phyloP scores from a whole-genome alignment of 2,113 vertebrate genomes.

The Speoplatyrhinus poulsoni region DNA sequence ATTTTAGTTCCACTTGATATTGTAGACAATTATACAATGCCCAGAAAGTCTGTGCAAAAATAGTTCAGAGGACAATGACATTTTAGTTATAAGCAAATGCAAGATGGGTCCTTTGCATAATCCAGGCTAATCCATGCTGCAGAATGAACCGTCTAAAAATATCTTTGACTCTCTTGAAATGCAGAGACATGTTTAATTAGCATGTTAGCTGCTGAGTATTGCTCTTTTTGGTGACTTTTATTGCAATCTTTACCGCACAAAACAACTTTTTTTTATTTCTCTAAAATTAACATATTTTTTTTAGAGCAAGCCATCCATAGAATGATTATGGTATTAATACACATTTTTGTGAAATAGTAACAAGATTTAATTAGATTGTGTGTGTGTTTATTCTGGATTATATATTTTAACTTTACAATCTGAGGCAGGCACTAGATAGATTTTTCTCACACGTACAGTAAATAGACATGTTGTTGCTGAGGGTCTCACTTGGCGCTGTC shows the following conservation, averaged over 20 bases:
- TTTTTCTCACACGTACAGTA: conserved; percentile 55
- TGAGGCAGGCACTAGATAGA: conserved; percentile 31
- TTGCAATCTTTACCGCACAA: not conserved
- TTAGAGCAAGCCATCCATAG: not conserved
- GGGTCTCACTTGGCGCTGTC: conserved; percentile 62
- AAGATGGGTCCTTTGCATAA: conserved; percentile 72
- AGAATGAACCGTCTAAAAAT: conserved; percentile 61
- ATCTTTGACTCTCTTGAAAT: conserved; percentile 37
- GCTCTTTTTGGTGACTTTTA: conserved; percentile 9
- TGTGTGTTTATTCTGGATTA: conserved; percentile 3
- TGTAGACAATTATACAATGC: conserved; percentile 77
- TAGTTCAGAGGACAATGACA: conserved; percentile 73
- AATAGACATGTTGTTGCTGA: conserved; percentile 77
- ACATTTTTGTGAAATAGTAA: not conserved
- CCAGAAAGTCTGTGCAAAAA: conserved; percentile 65
- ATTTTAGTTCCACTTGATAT: conserved; percentile 79
- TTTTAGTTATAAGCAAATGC: conserved; percentile 64
- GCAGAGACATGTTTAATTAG: conserved; percentile 17
- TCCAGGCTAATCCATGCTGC: conserved; percentile 72
- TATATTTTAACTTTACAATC: conserved; percentile 11
- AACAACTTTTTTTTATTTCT: not conserved
- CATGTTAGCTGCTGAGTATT: not conserved
- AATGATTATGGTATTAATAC: not conserved
- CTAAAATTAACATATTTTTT: not conserved
- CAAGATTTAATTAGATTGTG: not conserved